Evolutionary conservation across 2,888 invertebrate genomes (phyloP).

Genomic region (Alentia gelatinosa): DNA sequence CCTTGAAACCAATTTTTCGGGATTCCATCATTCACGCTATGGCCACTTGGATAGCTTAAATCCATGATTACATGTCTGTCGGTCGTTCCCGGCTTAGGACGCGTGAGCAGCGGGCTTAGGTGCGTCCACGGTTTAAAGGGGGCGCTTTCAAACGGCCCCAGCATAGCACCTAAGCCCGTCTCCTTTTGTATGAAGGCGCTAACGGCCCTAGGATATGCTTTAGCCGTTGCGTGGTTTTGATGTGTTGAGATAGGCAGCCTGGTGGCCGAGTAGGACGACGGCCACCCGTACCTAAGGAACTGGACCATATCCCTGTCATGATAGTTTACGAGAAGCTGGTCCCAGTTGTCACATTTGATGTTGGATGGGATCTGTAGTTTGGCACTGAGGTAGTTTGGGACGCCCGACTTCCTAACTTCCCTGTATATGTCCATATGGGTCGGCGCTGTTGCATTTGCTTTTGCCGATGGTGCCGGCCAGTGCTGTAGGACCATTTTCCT

Average conservation of each 20-base stretch:
- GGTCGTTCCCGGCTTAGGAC: neutral
- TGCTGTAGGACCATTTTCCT: no score
- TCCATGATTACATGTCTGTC: neutral
- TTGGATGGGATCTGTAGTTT: neutral
- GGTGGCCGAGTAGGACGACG: neutral
- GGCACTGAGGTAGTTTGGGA: neutral
- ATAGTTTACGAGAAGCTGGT: neutral
- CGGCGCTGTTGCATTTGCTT: neutral
- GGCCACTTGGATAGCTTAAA: neutral
- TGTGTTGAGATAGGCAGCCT: neutral
- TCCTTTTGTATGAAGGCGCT: neutral
- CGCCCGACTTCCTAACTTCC: neutral
- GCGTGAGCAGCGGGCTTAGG: neutral
- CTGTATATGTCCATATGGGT: neutral
- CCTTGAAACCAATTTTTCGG: neutral
- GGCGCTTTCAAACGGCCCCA: neutral
- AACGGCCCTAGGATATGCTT: neutral
- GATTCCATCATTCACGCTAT: neutral
- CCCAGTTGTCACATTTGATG: neutral
- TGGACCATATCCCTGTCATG: neutral
- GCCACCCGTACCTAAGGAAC: neutral
- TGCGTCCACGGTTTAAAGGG: neutral
- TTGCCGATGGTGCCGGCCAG: neutral
- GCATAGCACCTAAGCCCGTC: neutral
- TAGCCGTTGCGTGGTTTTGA: neutral